Base-by-base conservation (phyloP, 2,888 invertebrate species). In the Pharmacophagus antenor region DNA sequence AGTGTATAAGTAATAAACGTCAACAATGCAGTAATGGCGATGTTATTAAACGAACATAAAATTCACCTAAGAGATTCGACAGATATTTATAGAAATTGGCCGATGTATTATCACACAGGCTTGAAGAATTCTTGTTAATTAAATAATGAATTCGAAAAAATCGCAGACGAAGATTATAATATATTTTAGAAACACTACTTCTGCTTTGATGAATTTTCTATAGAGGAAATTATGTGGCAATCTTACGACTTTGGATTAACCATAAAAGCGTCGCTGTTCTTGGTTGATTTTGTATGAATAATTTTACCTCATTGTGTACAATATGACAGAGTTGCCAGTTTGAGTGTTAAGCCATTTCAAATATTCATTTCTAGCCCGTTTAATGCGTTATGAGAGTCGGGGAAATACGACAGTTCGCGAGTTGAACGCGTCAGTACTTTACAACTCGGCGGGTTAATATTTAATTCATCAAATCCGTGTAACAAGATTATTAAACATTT, bases 391-490 rank as follows among this genome's bases (percentile, higher is more conserved):
- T 63, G 63, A 64, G 61, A 25, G 53, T 56, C 50, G 23, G 46
- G 55, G 53, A 69, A 69, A 49, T 69, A 67, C 62, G 61, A 60
- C 64, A 68, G 65, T 70, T 67, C 65, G 63, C 60, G 55, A 68
- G 65, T 63, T 63, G 63, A 66, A 68, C 58, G 66, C 62, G 64
- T 65, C 56, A 65, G n/a, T 68, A 70, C 73, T 70, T 71, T 67
- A 69, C 67, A 72, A 65, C 72, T 67, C 64, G 18, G 0, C 65
- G 71, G 68, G 65, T 72, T 63, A 57, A 69, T 73, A 72, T 75
- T 74, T 71, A 72, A 75, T 69, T 68, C 71, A 62, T 64, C 7
- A 27, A 56, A 21, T n/a, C 20, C 7, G 15, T 20, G 41, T 21
- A 2, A 31, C 18, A 54, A 4, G 7, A 37, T 21, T 23, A 52